Evolutionary conservation across 2,113 vertebrate species (phyloP), one percentile per base, ranked within the genome.

Genomic region (Nyctibius bracteatus): DNA sequence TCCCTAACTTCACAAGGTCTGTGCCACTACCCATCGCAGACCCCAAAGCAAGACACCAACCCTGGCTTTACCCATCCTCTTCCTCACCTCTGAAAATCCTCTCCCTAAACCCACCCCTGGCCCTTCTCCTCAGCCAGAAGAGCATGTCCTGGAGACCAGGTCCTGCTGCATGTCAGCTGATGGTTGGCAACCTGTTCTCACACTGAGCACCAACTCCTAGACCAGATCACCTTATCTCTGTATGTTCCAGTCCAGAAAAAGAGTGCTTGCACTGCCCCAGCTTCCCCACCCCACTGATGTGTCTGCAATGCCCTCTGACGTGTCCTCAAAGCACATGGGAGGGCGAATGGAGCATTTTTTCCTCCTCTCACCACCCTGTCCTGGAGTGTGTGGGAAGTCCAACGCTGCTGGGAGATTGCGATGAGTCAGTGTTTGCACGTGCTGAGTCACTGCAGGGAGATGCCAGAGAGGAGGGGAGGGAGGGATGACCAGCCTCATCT

Each of bases 381-480:
- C 17, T 68, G 41, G 59, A 52, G 68, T 0, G 0, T 0, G 28
- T 87, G 92, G 74, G 81, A 66, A 46, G 77, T 16, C n/a, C 8
- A 2, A 3, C 8, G 4, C 27, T 37, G 54, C 24, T 37, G 83
- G 37, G 86, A 88, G 41, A 5, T 15, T 22, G 63, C 4, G 33
- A 21, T 95, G 93, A 90, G 62, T 93, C 94, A 90, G 61, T 15
- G 8, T 88, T 93, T 71, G 82, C 74, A 31, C 0, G 1, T 82
- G 88, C 86, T 79, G 91, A 95, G 59, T 92, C 95, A 91, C 80
- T 22, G 58, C 63, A 41, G 89, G 89, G 81, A 86, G 77, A 55
- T 86, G 54, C 72, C 80, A 47, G 72, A n/a, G 89, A 73, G 41
- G 21, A 71, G 58, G 1, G 5, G 58, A 0, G 5, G 25, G 44